Evolutionary conservation across 2,797 vertebrate genomes (phyloP).

Genomic region (Microtus agrestis): DNA sequence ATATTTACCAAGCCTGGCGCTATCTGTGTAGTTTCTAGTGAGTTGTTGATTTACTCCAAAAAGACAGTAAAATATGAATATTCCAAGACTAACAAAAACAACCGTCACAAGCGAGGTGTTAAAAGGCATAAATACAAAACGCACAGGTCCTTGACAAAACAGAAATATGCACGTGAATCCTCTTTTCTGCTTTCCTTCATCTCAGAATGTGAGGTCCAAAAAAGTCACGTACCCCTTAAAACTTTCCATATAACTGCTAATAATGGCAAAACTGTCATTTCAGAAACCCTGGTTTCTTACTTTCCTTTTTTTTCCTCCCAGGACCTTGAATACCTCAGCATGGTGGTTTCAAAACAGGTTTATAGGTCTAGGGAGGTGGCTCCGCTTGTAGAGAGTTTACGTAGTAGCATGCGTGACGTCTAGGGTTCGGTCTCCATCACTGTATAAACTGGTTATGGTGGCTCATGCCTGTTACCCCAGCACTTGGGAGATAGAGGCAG

Average conservation of each 20-base stretch:
- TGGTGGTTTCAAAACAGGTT: background rate
- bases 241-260: background rate
- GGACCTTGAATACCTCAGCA: background rate
- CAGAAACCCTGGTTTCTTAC: background rate
- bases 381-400: background rate
- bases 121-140: background rate
- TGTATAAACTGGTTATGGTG: background rate
- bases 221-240: background rate
- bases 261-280: background rate
- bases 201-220: background rate
- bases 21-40: slow-evolving; percentile 22
- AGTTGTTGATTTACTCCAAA: slow-evolving; percentile 28
- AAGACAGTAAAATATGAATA: background rate
- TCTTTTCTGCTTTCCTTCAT: background rate
- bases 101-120: background rate
- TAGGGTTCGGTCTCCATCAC: background rate
- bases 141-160: background rate
- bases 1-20: slow-evolving; percentile 48
- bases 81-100: background rate
- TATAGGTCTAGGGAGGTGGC: background rate
- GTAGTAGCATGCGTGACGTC: background rate
- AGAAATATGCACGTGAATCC: too few relatives aligned
- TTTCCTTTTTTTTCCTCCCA: too few relatives aligned
- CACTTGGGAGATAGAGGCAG: background rate
- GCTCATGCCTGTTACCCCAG: background rate